phyloP scores from a whole-genome alignment of 2,888 invertebrate genomes.

The Acanthosepion pharaonis region DNA sequence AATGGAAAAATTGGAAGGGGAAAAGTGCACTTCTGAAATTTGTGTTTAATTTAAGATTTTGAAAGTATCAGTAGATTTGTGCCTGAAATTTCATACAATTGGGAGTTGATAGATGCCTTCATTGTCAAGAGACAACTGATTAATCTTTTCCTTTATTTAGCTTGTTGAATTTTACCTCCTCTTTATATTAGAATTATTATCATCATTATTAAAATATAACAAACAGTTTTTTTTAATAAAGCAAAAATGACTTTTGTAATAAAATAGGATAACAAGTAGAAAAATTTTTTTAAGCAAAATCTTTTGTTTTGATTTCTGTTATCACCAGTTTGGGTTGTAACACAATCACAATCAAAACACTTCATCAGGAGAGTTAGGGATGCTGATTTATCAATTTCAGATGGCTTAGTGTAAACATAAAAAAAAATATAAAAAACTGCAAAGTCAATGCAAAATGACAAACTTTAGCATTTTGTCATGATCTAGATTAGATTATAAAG shows the following conservation, averaged over 20 bases:
- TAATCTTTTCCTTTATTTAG: not conserved
- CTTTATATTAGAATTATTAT: not conserved
- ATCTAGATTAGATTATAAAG: not conserved
- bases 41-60: not conserved
- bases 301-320: not conserved
- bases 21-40: conserved; percentile 15
- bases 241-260: too few species aligned
- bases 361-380: not conserved
- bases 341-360: not conserved
- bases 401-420: not conserved
- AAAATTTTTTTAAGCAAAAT: not conserved
- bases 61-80: not conserved
- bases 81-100: not conserved
- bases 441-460: not conserved
- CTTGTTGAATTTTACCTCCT: not conserved
- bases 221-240: too few species aligned
- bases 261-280: too few species aligned
- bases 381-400: not conserved
- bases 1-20: not conserved
- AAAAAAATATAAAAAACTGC: not conserved
- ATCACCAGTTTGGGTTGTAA: not conserved
- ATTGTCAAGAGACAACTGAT: not conserved
- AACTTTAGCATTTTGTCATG: not conserved
- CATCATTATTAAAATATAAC: not conserved
- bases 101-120: not conserved